Conservation (phyloP, 2,113 vertebrate species). For the Hemicordylus capensis region DNA sequence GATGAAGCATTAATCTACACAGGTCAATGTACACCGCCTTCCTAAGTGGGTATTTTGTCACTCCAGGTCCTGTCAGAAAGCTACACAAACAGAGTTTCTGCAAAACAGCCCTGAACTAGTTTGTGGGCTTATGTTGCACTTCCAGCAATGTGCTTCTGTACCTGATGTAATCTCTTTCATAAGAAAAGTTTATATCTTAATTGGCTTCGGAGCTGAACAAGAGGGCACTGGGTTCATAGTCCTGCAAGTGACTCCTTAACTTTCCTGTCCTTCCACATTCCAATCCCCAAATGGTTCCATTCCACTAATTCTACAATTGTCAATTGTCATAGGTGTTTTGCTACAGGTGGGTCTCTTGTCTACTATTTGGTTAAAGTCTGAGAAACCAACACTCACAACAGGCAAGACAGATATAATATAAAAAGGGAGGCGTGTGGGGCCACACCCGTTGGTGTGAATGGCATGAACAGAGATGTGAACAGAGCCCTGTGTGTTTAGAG, state of each 20-base stretch:
- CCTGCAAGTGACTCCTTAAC: neutral
- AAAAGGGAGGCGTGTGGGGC: too few relatives aligned
- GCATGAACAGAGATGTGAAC: too few relatives aligned
- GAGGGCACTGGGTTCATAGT: too few relatives aligned
- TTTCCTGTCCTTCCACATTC: neutral
- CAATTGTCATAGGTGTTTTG: neutral
- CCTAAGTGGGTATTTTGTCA: neutral
- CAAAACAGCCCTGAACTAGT: neutral
- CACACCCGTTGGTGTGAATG: too few relatives aligned
- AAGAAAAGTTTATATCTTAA: neutral
- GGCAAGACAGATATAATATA: too few relatives aligned
- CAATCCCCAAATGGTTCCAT: neutral
- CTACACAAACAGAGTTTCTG: neutral
- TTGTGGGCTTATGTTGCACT: neutral
- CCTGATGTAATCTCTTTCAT: neutral
- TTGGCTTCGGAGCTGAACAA: neutral
- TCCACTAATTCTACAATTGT: neutral
- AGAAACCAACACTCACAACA: neutral
- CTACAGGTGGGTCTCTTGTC: neutral
- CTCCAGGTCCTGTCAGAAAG: neutral
- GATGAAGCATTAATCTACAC: neutral
- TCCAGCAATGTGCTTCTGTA: neutral
- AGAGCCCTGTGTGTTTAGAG: too few relatives aligned
- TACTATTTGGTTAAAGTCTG: neutral
- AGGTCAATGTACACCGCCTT: neutral